Evolutionary conservation across 2,797 vertebrate species (phyloP), one percentile per base, ranked within the genome.

Genomic region (Malurus splendens): DNA sequence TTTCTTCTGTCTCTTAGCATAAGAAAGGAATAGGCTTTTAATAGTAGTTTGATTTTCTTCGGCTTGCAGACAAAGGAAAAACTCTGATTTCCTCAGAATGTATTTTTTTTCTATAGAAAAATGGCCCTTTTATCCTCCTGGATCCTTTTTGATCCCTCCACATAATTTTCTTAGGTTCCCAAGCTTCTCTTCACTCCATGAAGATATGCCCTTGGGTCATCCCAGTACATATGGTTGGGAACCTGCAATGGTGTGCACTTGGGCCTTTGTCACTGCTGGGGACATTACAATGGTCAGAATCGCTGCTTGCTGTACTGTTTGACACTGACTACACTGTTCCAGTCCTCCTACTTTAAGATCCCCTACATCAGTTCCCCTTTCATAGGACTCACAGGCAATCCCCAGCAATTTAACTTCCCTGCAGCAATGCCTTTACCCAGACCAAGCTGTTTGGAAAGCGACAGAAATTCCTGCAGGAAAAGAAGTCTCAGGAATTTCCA

Each of bases 1-100:
- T 91, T 87, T 87, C 54, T 86, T 82, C 76, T 62, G 18, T 78
- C 56, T 72, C 48, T 78, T 89, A 70, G 51, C 79, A 83, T 89
- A 70, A 81, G 44, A 90, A 83, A 90, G 41, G 62, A 78, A 19
- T 6, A n/a, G 20, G n/a, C 42, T 91, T 90, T 91, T 74, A 77
- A 55, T 44, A n/a, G 42, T 71, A 74, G 19, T 19, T 85, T 72
- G 68, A 75, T 65, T 82, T 90, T 76, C 50, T 86, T 71, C 50
- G 32, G 14, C 55, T 60, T 91, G 68, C 62, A 88, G 75, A 47
- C 22, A 41, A 67, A 30, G 9, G 18, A 14, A 77, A 75, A 70
- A 45, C 9, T 67, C 17, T 62, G 9, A 72, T 86, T 87, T 83
- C 50, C 22, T 81, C 59, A 52, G n/a, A 77, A 87, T 60, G 45